Base-by-base conservation (phyloP, 2,888 invertebrate genomes). In the Platycheirus albimanus region DNA sequence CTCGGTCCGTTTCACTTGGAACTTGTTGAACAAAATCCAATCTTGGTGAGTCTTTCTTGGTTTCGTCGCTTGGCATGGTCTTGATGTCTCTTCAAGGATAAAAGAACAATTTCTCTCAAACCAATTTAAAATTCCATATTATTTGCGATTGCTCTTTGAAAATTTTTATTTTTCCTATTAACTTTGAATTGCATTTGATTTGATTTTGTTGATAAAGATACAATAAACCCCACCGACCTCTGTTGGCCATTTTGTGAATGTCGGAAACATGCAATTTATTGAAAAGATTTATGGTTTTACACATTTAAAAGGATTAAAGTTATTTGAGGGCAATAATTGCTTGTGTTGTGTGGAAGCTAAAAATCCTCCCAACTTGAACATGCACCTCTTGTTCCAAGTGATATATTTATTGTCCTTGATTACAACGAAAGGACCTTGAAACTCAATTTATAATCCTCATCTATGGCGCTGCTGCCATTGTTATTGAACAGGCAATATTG, bases 331-430 rank as follows among this genome's bases (percentile, higher is more conserved):
- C 8, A 8, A 8, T 33, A 33, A 8, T 33, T 7, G 30, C 7
- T 33, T 33, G n/a, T 33, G 6, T 6, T 8, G 30, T 33, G n/a
- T 33, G 7, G 8, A 33, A 33, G 7, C 8, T 6, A 33, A 33
- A 1, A 41, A n/a, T n/a, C n/a, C n/a, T 15, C 24, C 15, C 10
- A n/a, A 13, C 6, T 20, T 28, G 11, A 17, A 58, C 13, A 15
- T 13, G 24, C 13, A 30, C 7, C 28, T 28, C 28, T 43, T 43
- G 58, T 41, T 43, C n/a, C 10, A 61, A 30, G 17, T 61, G 15
- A 45, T 43, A 45, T 43, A 61, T 61, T 61, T 61, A 61, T 61
- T 30, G 33, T 45, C 17, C 30, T 3, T 45, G 61, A 61, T 61
- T 45, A 61, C 61, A 45, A n/a, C 10, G n/a, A n/a, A 7, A 8